Evolutionary conservation across 1,140 invertebrate genomes (phyloP), one percentile per base, ranked within the genome.

Genomic region (Cotesia glomerata): DNA sequence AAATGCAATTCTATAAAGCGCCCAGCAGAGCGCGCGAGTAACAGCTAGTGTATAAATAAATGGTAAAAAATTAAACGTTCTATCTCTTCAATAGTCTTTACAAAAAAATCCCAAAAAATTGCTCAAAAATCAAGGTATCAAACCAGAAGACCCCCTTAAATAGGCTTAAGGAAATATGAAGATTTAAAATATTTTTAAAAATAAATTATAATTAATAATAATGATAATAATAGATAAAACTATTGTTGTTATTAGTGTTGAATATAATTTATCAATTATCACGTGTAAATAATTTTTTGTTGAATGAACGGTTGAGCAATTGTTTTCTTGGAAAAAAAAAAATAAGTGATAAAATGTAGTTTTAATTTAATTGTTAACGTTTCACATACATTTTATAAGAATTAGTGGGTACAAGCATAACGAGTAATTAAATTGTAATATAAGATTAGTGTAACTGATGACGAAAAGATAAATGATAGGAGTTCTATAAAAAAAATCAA

Each of bases 281-380:
- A 54, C 14, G 13, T 16, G 52, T 54, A 54, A 54, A 54, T 54
- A 16, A n/a, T 54, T n/a, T 14, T 54, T 54, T 54, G 11, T n/a
- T 54, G 16, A 54, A 16, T 54, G 52, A 16, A 54, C 5, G 52
- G n/a, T n/a, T 54, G 52, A 54, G n/a, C 5, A 5, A n/a, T n/a
- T 54, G 8, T 14, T 14, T 14, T n/a, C n/a, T n/a, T n/a, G 3
- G n/a, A 3, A 54, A 54, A 54, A 45, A 45, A 45, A 45, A 45
- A 45, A 7, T 45, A 45, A 45, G 34, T 56, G 18, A 45, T n/a
- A 9, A 45, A 58, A n/a, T 4, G 59, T 56, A n/a, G 45, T 18
- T 69, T 54, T 69, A 58, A n/a, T n/a, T 69, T 56, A n/a, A 59
- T 18, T 69, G 67, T 69, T 59, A 49, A 61, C 49, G n/a, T 45